Conservation (phyloP, 2,888 invertebrate species). For the Himalopsyche tibetana region DNA sequence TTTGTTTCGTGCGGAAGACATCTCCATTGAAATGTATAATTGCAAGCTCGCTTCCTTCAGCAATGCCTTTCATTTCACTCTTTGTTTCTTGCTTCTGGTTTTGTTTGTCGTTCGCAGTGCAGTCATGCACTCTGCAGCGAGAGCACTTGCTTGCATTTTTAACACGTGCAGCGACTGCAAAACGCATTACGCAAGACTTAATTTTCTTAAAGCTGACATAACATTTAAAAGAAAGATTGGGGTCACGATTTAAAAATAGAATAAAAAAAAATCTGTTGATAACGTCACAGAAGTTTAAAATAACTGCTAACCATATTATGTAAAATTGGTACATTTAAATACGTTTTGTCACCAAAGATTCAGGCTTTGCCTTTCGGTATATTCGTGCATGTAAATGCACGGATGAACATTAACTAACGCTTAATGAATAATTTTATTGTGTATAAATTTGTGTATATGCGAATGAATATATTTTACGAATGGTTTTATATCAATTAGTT, state of each 20-base stretch:
- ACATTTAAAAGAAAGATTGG: neutral
- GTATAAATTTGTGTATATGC: no score
- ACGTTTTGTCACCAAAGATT: no score
- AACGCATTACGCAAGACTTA: neutral
- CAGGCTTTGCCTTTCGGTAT: no score
- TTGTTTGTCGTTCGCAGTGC: neutral
- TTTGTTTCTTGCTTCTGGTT: neutral
- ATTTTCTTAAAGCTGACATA: neutral
- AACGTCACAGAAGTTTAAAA: no score
- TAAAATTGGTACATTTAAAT: no score
- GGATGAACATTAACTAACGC: no score
- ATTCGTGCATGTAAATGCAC: no score
- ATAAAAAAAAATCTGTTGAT: neutral
- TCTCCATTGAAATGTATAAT: conserved; percentile 22
- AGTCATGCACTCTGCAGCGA: neutral
- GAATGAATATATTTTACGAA: no score
- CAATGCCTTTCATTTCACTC: neutral
- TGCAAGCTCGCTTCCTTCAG: neutral
- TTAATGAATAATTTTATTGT: no score
- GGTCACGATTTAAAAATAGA: neutral
- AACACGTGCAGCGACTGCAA: conserved; percentile 22
- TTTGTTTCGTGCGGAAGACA: neutral
- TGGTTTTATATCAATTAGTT: no score
- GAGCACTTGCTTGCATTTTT: conserved; percentile 14
- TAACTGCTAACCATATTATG: no score